Conservation (phyloP, 1,140 invertebrate genomes). For the Drosophila sucinea region DNA sequence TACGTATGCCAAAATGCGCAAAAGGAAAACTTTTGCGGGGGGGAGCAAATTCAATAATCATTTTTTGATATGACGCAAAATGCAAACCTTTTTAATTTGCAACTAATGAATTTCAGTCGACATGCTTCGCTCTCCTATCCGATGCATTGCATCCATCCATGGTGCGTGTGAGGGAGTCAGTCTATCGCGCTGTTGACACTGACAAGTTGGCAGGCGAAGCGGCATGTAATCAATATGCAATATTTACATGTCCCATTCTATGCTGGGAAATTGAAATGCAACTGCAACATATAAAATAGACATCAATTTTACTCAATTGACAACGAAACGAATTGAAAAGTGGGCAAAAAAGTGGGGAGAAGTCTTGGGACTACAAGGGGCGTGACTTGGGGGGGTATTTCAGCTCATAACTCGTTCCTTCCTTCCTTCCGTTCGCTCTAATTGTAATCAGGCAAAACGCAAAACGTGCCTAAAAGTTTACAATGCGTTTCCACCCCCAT, state of each 20-base stretch:
- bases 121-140: constrained; percentile 38
- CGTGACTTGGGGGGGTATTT: neutral
- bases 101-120: constrained; percentile 65
- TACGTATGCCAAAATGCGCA: constrained; percentile 30
- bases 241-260: constrained; percentile 42
- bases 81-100: constrained; percentile 44
- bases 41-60: constrained; percentile 2
- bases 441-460: constrained; percentile 46
- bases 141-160: constrained; percentile 4
- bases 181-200: constrained; percentile 48
- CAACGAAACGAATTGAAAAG: constrained; percentile 57
- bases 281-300: constrained; percentile 53
- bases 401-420: constrained; percentile 13
- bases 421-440: constrained; percentile 18
- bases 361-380: neutral
- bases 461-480: constrained; percentile 36
- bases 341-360: neutral
- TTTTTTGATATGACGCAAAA: constrained; percentile 34
- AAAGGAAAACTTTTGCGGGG: constrained; percentile 2
- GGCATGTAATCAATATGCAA: constrained; percentile 77
- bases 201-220: constrained; percentile 65
- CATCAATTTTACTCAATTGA: constrained; percentile 64
- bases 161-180: constrained; percentile 4
- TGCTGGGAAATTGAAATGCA: constrained; percentile 47
- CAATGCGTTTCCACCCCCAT: constrained; percentile 19